phyloP scores from a whole-genome alignment of 2,797 vertebrate genomes.

The Schizopygopsis pylzovi region DNA sequence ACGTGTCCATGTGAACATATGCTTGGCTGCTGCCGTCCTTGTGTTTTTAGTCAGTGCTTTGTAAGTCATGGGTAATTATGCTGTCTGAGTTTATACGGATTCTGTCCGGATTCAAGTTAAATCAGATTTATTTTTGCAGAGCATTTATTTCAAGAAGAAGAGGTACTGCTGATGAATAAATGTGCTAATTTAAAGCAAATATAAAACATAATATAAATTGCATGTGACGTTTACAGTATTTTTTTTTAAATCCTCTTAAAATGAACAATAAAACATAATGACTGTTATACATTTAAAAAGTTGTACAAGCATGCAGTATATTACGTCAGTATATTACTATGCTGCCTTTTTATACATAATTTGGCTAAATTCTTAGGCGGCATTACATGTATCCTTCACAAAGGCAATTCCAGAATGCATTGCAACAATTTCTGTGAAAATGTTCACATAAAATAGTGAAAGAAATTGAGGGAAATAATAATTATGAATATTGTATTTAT shows the following conservation, averaged over 20 bases:
- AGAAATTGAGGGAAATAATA: not conserved
- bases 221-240: too few species aligned
- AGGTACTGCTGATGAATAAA: not conserved
- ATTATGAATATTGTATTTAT: not conserved
- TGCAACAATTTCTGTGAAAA: not conserved
- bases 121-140: not conserved
- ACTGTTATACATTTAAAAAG: not conserved
- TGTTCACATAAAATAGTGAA: not conserved
- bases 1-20: not conserved
- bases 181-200: too few species aligned
- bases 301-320: not conserved
- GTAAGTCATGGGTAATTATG: not conserved
- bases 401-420: not conserved
- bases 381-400: not conserved
- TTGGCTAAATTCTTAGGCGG: not conserved
- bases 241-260: not conserved
- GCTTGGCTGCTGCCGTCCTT: not conserved
- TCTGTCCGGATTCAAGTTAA: not conserved
- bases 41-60: slow-evolving; percentile 5
- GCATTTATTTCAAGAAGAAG: not conserved
- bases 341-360: not conserved
- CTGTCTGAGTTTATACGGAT: not conserved
- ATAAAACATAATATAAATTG: too few species aligned
- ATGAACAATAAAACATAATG: not conserved
- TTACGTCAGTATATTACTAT: too few species aligned